A percentile compares a stretch with the other conserved stretches of the same genome.
These are phyloP conservation scores for Polypedilum pembai DNA, from an alignment of 1,140 invertebrate species.

Conservation along the genomic window DNA sequence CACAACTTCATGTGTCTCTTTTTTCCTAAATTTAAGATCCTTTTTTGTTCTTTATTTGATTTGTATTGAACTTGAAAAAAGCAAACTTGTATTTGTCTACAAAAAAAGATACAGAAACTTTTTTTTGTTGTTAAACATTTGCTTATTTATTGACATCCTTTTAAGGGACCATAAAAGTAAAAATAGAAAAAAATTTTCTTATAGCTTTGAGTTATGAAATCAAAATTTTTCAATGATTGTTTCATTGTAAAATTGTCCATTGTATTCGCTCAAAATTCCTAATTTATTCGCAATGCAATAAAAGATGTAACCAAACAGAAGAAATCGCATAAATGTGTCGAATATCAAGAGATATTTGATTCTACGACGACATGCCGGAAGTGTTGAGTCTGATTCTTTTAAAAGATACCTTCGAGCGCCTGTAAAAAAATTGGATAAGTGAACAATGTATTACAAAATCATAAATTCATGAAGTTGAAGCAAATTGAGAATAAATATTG, in stretches of 20 bases:
- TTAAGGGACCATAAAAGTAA: background rate
- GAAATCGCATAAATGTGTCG: background rate
- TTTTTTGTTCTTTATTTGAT: background rate
- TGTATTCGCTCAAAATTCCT: background rate
- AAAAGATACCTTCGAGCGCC: constrained; percentile 68
- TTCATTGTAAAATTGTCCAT: background rate
- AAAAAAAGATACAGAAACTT: too few relatives aligned
- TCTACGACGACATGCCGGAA: constrained; percentile 70
- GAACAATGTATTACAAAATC: background rate
- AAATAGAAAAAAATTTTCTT: background rate
- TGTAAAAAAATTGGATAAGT: background rate
- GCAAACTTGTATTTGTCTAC: too few relatives aligned
- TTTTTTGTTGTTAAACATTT: too few relatives aligned
- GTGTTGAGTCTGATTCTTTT: constrained; percentile 70
- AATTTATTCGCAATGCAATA: background rate
- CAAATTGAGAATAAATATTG: background rate
- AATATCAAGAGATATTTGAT: constrained; percentile 45
- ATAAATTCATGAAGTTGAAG: background rate
- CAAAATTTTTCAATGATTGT: background rate
- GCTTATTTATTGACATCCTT: too few relatives aligned
- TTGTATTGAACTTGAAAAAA: background rate
- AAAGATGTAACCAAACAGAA: background rate
- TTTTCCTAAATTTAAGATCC: too few relatives aligned
- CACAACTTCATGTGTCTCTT: too few relatives aligned
- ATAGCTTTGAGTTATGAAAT: background rate